A percentile compares a stretch with the other conserved stretches of the same genome.
These are phyloP conservation scores for Megaptera novaeangliae DNA, from an alignment of 2,113 vertebrate species.

Conservation along the genomic window DNA sequence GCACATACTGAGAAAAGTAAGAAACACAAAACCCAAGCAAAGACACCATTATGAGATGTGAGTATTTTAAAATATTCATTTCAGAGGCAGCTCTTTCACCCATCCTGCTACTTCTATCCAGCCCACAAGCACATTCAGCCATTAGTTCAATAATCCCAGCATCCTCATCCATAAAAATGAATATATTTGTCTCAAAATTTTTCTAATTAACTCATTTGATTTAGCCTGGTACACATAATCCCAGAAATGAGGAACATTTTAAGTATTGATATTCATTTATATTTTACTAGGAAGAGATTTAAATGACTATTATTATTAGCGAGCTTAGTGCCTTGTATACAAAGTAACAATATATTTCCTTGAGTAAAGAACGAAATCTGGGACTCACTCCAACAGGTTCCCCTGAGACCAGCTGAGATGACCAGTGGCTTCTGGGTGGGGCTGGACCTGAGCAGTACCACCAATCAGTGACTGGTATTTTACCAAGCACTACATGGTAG, in stretches of 20 bases:
- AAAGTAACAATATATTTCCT: not conserved
- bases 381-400: no score
- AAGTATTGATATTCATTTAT: not conserved
- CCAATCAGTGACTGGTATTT: not conserved
- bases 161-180: not conserved
- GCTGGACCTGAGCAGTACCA: not conserved
- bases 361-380: not conserved
- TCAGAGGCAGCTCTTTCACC: not conserved
- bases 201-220: slow-evolving; percentile 9
- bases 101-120: accelerated
- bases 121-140: not conserved
- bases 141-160: not conserved
- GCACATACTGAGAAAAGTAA: not conserved
- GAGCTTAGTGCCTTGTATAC: not conserved
- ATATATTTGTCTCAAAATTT: not conserved
- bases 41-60: not conserved
- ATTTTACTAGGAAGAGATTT: not conserved
- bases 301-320: not conserved
- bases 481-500: not conserved
- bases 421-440: accelerated
- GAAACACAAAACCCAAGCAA: not conserved
- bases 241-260: not conserved
- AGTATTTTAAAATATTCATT: not conserved
- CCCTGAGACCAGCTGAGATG: not conserved
- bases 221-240: not conserved